Conservation (phyloP, 2,888 invertebrate species). For the Drosophila meridionalis region DNA sequence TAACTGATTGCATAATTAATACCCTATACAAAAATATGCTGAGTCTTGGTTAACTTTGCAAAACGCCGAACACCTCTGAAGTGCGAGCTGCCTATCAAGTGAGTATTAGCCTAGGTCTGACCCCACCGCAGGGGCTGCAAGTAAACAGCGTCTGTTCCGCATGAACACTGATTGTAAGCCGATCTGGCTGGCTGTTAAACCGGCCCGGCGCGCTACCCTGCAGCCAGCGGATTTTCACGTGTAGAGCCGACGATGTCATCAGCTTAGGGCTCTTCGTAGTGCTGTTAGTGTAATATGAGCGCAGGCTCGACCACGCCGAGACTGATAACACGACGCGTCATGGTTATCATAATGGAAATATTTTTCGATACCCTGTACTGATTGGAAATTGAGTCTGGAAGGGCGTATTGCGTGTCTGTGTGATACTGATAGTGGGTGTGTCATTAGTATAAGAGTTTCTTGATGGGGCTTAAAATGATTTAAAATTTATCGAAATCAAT, state of each 20-base stretch:
- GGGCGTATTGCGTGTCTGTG: neutral
- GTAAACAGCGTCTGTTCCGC: neutral
- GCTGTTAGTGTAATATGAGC: constrained; percentile 6
- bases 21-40: neutral
- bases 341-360: constrained; percentile 27
- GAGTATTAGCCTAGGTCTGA: constrained; percentile 21
- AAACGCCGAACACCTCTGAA: neutral
- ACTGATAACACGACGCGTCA: constrained; percentile 31
- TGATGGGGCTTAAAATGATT: neutral
- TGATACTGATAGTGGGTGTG: neutral
- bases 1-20: neutral
- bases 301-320: neutral
- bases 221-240: neutral
- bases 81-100: constrained; percentile 1
- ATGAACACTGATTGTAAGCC: constrained; percentile 3
- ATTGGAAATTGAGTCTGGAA: neutral
- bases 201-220: neutral
- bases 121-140: neutral
- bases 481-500: neutral
- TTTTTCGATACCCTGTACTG: constrained; percentile 3
- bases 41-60: constrained; percentile 8
- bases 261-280: neutral
- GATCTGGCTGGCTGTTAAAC: neutral
- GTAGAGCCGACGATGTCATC: neutral
- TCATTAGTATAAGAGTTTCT: neutral